phyloP scores from a whole-genome alignment of 2,113 vertebrate species.

The Indicator maculatus region DNA sequence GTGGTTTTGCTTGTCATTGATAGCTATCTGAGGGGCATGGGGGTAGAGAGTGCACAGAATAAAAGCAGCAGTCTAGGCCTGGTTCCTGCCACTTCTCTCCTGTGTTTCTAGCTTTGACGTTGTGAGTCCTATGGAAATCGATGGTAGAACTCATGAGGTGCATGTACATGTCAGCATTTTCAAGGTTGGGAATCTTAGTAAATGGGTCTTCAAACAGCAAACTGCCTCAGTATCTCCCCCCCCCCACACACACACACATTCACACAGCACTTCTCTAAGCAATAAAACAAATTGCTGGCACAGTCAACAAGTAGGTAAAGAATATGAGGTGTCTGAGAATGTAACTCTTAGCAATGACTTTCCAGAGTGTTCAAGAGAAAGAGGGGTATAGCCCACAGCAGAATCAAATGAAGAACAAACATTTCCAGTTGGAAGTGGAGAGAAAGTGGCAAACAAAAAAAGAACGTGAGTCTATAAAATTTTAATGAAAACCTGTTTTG shows the following conservation, averaged over 20 bases:
- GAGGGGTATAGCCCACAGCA: neutral
- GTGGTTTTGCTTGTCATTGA: no score
- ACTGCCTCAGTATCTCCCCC: no score
- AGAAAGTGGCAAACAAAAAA: neutral
- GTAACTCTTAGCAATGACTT: neutral
- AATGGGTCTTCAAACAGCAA: neutral
- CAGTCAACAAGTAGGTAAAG: neutral
- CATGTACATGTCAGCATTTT: neutral
- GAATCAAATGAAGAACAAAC: neutral
- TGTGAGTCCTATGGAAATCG: neutral
- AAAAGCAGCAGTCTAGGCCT: conserved; percentile 35
- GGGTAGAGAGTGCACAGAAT: conserved; percentile 20
- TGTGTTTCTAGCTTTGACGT: neutral
- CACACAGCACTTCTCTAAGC: neutral
- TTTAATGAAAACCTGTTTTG: conserved; percentile 7
- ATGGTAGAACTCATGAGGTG: neutral
- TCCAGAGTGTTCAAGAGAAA: neutral
- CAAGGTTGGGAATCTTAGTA: neutral
- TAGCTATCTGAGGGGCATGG: neutral
- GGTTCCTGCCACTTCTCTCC: neutral
- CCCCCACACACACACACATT: neutral
- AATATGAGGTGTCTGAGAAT: neutral
- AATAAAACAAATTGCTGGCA: neutral
- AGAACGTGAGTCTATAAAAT: neutral
- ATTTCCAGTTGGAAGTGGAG: neutral